Conservation (phyloP, 2,113 vertebrate genomes). For the Hucho hucho region DNA sequence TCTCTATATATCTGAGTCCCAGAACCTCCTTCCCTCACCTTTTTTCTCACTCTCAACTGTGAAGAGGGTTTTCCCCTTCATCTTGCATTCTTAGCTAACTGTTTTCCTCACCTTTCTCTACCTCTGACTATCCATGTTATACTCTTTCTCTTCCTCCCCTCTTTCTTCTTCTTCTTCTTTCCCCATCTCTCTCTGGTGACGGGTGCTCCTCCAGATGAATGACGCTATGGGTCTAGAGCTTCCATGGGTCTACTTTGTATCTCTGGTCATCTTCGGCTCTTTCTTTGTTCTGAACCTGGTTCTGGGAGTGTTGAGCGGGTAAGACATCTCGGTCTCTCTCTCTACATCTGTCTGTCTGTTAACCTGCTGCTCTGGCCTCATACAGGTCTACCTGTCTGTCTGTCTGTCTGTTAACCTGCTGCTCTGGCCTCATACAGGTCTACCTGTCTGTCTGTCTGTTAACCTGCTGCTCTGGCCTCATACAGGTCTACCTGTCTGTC, state of each 20-base stretch:
- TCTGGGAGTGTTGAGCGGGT: conserved; percentile 99
- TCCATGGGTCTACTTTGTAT: conserved; percentile 99
- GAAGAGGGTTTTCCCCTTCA: not conserved
- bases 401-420: no score
- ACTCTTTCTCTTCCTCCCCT: not conserved
- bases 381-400: no score
- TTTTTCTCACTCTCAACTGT: no score
- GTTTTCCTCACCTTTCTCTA: conserved; percentile 18
- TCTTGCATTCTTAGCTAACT: not conserved
- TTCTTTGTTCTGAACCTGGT: conserved; percentile 99
- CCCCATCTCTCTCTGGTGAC: conserved; percentile 20
- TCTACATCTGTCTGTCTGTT: conserved; percentile 1
- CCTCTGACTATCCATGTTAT: conserved; percentile 20
- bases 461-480: no score
- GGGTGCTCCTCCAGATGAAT: conserved; percentile 86
- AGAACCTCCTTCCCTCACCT: no score
- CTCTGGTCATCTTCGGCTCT: conserved; percentile 99
- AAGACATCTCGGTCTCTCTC: conserved; percentile 80
- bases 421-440: no score
- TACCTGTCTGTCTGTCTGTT: conserved; percentile 36
- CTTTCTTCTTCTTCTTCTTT: not conserved
- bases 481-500: no score
- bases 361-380: no score
- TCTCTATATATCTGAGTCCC: no score
- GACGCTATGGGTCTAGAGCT: conserved; percentile 99